These are phyloP conservation scores for Dinothrombium tinctorium DNA, from an alignment of 1,140 invertebrate genomes.

Conservation along the genomic window DNA sequence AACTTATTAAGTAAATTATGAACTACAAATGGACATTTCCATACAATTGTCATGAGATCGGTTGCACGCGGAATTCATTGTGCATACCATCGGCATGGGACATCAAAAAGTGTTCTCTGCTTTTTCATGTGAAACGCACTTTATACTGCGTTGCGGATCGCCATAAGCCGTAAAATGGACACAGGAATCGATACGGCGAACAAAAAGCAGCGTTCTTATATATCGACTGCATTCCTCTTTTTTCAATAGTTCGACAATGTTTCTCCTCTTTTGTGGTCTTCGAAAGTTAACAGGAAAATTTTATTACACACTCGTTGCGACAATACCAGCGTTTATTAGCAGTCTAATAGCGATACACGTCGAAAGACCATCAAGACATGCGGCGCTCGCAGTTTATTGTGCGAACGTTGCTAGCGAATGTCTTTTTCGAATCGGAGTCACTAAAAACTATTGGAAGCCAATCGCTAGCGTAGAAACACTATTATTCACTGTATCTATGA, in stretches of 20 bases:
- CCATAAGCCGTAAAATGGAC: no score
- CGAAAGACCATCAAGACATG: slow-evolving; percentile 42
- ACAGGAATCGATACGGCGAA: no score
- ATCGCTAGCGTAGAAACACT: slow-evolving; percentile 34
- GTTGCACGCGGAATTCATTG: no score
- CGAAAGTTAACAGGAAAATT: background rate
- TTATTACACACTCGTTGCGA: background rate
- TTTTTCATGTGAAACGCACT: no score
- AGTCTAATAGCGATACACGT: slow-evolving; percentile 19
- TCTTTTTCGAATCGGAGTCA: slow-evolving; percentile 21
- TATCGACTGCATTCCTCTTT: no score
- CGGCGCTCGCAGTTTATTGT: slow-evolving; percentile 44
- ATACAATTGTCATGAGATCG: no score
- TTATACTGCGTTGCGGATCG: no score
- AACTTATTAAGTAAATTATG: no score
- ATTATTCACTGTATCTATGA: slow-evolving; percentile 5
- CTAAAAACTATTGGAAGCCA: slow-evolving; percentile 23
- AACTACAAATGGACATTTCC: no score
- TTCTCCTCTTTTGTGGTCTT: slow-evolving; percentile 35
- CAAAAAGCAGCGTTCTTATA: no score
- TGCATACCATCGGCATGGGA: no score
- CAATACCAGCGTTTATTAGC: slow-evolving; percentile 1
- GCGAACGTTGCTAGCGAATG: slow-evolving; percentile 37
- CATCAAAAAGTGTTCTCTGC: no score
- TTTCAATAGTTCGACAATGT: slow-evolving; percentile 44